These are phyloP conservation scores for Mormyrus iriodes DNA, from an alignment of 2,113 vertebrate species.

Conservation along the genomic window DNA sequence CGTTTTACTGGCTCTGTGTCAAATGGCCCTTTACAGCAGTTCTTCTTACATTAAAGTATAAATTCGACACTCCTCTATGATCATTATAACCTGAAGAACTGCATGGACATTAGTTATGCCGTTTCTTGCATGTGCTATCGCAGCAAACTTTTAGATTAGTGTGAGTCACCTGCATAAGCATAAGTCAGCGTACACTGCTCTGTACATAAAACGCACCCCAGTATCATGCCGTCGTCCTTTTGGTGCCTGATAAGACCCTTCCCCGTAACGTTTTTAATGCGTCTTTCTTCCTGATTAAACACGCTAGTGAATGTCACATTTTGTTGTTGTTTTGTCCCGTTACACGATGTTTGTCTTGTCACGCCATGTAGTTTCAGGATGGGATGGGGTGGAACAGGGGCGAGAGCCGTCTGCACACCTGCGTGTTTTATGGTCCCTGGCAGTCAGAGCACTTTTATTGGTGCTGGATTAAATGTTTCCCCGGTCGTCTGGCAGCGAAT, in stretches of 20 bases:
- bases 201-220: neutral
- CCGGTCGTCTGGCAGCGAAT: neutral
- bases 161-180: neutral
- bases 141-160: neutral
- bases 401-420: neutral
- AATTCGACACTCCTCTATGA: neutral
- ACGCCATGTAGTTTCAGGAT: neutral
- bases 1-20: neutral
- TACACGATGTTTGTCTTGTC: neutral
- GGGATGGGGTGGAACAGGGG: neutral
- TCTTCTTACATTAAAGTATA: neutral
- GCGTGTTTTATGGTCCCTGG: neutral
- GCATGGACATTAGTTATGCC: neutral
- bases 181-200: neutral
- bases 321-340: neutral
- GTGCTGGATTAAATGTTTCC: conserved; percentile 3
- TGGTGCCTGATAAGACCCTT: neutral
- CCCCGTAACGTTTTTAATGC: neutral
- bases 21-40: neutral
- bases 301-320: neutral
- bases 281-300: neutral
- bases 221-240: neutral
- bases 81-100: neutral
- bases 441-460: neutral
- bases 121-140: neutral